Conservation (phyloP, 2,797 vertebrate species). For the Hybognathus amarus region DNA sequence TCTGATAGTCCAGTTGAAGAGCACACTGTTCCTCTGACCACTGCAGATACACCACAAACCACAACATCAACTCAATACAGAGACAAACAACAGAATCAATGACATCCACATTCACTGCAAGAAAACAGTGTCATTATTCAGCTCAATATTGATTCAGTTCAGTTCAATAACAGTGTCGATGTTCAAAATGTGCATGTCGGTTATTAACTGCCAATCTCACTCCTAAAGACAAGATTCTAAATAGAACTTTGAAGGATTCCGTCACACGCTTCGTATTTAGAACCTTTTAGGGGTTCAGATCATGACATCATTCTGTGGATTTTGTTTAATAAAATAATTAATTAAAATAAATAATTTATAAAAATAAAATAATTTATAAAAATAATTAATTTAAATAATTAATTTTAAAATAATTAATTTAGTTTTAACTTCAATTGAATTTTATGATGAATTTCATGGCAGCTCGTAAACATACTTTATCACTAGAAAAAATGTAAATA, state of each 20-base stretch:
- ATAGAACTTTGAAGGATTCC: background rate
- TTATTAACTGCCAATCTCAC: background rate
- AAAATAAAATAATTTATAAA: too few relatives aligned
- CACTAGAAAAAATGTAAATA: background rate
- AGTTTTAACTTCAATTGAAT: background rate
- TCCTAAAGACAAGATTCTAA: background rate
- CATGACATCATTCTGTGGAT: background rate
- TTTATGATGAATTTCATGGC: too few relatives aligned
- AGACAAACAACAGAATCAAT: background rate
- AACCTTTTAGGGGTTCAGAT: background rate
- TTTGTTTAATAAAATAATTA: too few relatives aligned
- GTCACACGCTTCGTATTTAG: background rate
- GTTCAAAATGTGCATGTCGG: background rate
- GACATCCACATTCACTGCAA: background rate
- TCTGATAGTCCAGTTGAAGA: constrained; percentile 89
- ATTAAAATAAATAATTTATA: too few relatives aligned
- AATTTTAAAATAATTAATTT: too few relatives aligned
- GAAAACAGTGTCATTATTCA: background rate
- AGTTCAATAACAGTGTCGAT: too few relatives aligned
- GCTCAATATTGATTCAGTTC: background rate
- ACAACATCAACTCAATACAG: background rate
- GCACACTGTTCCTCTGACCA: constrained; percentile 94
- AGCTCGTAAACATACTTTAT: background rate
- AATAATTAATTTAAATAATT: too few relatives aligned
- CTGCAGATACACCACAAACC: constrained; percentile 67